Base-by-base conservation (phyloP, 2,113 vertebrate genomes). In the Gnathonemus longibarbis region DNA sequence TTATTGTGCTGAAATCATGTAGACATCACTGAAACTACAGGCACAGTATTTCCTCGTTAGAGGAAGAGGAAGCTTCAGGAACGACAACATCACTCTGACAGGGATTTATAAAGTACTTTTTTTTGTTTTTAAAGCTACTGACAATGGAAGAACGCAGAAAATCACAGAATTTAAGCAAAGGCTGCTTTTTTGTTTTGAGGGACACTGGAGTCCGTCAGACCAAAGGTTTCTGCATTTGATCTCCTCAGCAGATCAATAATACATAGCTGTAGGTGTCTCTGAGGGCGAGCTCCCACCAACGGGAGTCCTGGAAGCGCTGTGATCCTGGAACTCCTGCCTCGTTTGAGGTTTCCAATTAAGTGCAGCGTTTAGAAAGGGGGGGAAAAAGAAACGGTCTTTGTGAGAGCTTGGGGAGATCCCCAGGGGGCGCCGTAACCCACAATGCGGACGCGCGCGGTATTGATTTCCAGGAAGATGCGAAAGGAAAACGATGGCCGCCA, bases 381-480 rank as follows among this genome's bases (percentile, higher is more conserved):
- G 89, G 89, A 90, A 90, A 87, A 77, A 88, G 90, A 90, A 92
- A 3, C 4, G 15, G 90, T 91, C 90, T 91, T 66, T 42, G 89
- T 48, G 88, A 89, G 17, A 88, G 42, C 66, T 89, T 90, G 88
- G 87, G 84, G 42, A 91, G 90, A 92, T 92, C 93, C 94, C 93
- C 94, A 92, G 74, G 93, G 94, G 94, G 93, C 92, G 90, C 31
- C 66, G 93, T 95, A 94, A 95, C 95, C 95, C 94, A 94, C 95
- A 3, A 27, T 42, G 31, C 13, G 94, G 95, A 94, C 93, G 91
- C 94, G 94, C 93, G 94, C 93, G 93, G 94, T 95, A 96, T 96
- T 95, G 95, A 96, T 96, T 94, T 94, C 92, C 83, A 92, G 93
- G 94, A 93, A 93, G 94, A 95, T 95, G 95, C 94, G 91, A 94